Evolutionary conservation across 2,888 invertebrate genomes (phyloP), one percentile per base, ranked within the genome.

Genomic region (Halictus quadricinctus): DNA sequence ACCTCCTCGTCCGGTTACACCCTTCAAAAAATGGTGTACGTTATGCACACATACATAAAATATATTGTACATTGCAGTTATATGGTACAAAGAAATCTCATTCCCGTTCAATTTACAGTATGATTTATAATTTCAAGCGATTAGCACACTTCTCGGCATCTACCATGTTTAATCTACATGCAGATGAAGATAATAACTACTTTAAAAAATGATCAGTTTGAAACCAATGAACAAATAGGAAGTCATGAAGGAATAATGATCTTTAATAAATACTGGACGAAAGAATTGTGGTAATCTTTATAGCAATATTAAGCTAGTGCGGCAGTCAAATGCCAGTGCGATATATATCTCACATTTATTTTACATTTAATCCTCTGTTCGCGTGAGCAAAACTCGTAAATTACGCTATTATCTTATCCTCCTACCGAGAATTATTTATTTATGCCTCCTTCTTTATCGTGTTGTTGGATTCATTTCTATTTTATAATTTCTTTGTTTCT

Each of bases 271-370:
- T 66, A 36, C 3, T 66, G 66, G 18, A 25, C 13, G 60, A 29
- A 64, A 29, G 43, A 75, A 46, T 25, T 18, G 29, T 21, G 21
- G 15, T 76, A 60, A 66, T 29, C 21, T 36, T 48, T 69, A 15
- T 15, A 10, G 48, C 36, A 76, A 69, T 29, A 69, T 69, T 66
- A 50, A 46, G 3, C 48, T 36, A 69, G 50, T 18, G 21, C 50
- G 41, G 48, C 48, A 46, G 50, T 18, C 36, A 36, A 69, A 69
- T 18, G n/a, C 36, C 25, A 54, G 5, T 10, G 66, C 21, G 66
- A 29, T 66, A 10, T 76, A n/a, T 18, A 80, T 80, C 76, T 69
- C 29, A 41, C 12, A 79, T 76, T 76, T 18, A 18, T 69, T 66
- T 43, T 15, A 5, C 48, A 21, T 69, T 80, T 76, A 25, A 66